phyloP scores from a whole-genome alignment of 2,797 vertebrate genomes.

The Sebastes dallii region DNA sequence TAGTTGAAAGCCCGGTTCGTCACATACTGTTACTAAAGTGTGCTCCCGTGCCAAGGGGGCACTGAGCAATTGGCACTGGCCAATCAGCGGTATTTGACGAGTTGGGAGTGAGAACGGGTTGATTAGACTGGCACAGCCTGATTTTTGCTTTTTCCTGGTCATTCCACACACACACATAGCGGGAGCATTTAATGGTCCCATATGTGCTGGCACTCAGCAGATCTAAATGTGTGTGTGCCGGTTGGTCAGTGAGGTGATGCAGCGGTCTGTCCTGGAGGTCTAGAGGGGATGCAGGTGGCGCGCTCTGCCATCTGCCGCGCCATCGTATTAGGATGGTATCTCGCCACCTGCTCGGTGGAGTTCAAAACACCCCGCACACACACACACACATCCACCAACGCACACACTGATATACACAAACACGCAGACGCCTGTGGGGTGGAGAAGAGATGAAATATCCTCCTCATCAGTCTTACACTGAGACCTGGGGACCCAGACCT shows the following conservation, averaged over 20 bases:
- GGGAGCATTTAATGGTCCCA: slow-evolving; percentile 6
- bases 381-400: background rate
- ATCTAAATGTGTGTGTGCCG: slow-evolving; percentile 10
- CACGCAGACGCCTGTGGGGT: slow-evolving; percentile 39
- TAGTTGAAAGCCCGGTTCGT: too few relatives aligned
- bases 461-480: slow-evolving; percentile 61
- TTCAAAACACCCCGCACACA: slow-evolving; percentile 28
- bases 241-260: slow-evolving; percentile 47
- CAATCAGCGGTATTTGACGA: too few relatives aligned
- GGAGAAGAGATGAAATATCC: slow-evolving; percentile 66
- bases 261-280: slow-evolving; percentile 61
- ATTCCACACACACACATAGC: background rate
- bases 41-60: too few relatives aligned
- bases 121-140: background rate
- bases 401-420: slow-evolving; percentile 20
- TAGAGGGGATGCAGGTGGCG: slow-evolving; percentile 71
- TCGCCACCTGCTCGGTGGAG: slow-evolving; percentile 63
- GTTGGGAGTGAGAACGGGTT: too few relatives aligned
- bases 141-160: background rate
- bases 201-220: slow-evolving; percentile 15
- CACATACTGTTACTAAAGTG: too few relatives aligned
- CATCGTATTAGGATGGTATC: slow-evolving; percentile 57
- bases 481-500: slow-evolving; percentile 54
- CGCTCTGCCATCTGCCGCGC: slow-evolving; percentile 62
- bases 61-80: too few relatives aligned